A percentile compares a stretch with the other conserved stretches of the same genome.
phyloP scores from a whole-genome alignment of 2,113 vertebrate species.

The Cyphomyrus discorhynchus region DNA sequence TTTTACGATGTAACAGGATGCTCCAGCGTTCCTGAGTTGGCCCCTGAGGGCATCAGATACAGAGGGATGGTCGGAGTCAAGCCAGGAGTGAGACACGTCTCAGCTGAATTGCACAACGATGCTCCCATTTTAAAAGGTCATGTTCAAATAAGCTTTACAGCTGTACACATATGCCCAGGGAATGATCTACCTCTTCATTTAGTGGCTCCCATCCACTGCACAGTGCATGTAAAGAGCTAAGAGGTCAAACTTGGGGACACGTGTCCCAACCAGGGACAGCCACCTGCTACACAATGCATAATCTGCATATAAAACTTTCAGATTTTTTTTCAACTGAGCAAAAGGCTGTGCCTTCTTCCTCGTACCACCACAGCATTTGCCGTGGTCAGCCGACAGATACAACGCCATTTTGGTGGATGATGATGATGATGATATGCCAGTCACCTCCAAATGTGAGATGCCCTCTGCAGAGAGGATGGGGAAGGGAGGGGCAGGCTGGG shows the following conservation, averaged over 20 bases:
- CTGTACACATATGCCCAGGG: slow-evolving; percentile 6
- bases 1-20: slow-evolving; percentile 50
- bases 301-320: not conserved
- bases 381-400: not conserved
- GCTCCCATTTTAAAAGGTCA: slow-evolving; percentile 44
- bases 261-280: not conserved
- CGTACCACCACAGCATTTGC: not conserved
- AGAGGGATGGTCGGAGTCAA: slow-evolving; percentile 42
- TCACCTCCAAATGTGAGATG: not conserved
- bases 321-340: not conserved
- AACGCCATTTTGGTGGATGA: not conserved
- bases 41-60: slow-evolving; percentile 44
- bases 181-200: slow-evolving; percentile 4
- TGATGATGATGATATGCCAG: not conserved
- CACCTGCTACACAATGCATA: not conserved
- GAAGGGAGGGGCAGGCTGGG: not conserved
- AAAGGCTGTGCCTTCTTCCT: not conserved
- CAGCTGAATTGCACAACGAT: slow-evolving; percentile 37
- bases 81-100: slow-evolving; percentile 40
- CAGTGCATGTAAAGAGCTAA: not conserved
- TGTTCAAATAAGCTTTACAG: slow-evolving; percentile 40
- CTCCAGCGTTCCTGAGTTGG: slow-evolving; percentile 35
- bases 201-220: not conserved
- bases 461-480: not conserved
- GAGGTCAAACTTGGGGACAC: not conserved